A percentile compares a stretch with the other conserved stretches of the same genome.
Conservation (phyloP, 2,113 vertebrate genomes). For the Aptenodytes forsteri region DNA sequence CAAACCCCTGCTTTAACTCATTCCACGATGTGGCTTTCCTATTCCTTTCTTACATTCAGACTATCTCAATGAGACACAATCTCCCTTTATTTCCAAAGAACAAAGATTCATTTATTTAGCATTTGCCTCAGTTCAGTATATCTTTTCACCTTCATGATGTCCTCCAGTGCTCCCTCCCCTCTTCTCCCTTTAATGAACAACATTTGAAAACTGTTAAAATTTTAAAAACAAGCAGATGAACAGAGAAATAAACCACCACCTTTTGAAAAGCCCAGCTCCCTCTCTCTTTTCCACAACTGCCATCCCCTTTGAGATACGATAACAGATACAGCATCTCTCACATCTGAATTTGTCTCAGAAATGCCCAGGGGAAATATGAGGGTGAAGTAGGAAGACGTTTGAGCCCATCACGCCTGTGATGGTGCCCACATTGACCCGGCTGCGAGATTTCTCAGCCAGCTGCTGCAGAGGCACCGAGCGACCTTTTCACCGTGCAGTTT, state of each 20-base stretch:
- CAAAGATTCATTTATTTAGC: not conserved
- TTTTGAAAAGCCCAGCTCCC: not conserved
- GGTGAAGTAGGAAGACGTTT: not conserved
- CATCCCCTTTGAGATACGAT: not conserved
- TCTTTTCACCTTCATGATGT: not conserved
- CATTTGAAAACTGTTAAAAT: not conserved
- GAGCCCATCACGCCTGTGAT: not conserved
- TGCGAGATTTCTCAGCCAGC: not conserved
- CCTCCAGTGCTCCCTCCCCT: not conserved
- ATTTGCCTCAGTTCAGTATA: not conserved
- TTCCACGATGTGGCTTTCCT: not conserved
- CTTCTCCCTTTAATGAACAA: not conserved
- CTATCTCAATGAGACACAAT: not conserved
- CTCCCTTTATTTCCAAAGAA: not conserved
- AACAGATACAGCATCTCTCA: not conserved
- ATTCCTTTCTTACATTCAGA: not conserved
- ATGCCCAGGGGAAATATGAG: rapidly evolving
- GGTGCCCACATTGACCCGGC: rapidly evolving
- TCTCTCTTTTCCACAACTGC: not conserved
- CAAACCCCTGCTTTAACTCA: not conserved
- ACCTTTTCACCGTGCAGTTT: not conserved
- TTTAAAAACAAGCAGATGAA: not conserved
- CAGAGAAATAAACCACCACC: not conserved
- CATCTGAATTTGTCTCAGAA: not conserved
- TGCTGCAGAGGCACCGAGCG: rapidly evolving